These are phyloP conservation scores for Lepetodrilus schrolli DNA, from an alignment of 2,888 invertebrate species.

Conservation along the genomic window DNA sequence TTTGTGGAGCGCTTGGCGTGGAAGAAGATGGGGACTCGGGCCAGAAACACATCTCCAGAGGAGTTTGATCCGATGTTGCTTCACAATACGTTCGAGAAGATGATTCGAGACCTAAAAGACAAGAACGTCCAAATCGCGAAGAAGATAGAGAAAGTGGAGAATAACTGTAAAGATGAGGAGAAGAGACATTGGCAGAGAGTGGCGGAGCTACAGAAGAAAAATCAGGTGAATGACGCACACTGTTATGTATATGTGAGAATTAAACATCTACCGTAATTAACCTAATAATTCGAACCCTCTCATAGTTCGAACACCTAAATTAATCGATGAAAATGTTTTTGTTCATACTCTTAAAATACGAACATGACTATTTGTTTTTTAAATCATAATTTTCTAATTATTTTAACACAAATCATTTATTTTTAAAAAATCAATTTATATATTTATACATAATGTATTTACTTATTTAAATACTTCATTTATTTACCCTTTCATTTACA, in stretches of 20 bases:
- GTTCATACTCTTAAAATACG: too few relatives aligned
- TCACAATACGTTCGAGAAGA: slow-evolving; percentile 93
- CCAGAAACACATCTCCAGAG: slow-evolving; percentile 81
- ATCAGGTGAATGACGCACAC: slow-evolving; percentile 80
- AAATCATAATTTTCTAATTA: too few relatives aligned
- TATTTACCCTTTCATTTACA: background rate
- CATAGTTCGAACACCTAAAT: too few relatives aligned
- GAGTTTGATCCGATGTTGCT: slow-evolving; percentile 88
- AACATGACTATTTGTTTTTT: too few relatives aligned
- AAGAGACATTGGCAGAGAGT: slow-evolving; percentile 87
- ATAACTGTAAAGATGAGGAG: slow-evolving; percentile 89
- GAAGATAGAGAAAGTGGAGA: slow-evolving; percentile 80
- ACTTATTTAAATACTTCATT: background rate
- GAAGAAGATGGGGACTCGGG: slow-evolving; percentile 86
- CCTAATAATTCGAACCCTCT: too few relatives aligned
- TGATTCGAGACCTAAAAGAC: slow-evolving; percentile 79
- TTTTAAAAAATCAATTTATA: background rate
- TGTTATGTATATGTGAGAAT: too few relatives aligned
- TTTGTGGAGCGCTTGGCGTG: slow-evolving; percentile 97
- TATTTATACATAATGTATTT: too few relatives aligned
- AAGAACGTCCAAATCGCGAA: slow-evolving; percentile 59
- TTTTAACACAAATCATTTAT: too few relatives aligned
- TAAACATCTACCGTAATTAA: too few relatives aligned
- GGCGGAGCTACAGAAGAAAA: slow-evolving; percentile 83
- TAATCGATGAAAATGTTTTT: too few relatives aligned